Evolutionary conservation across 1,140 invertebrate species (phyloP), one percentile per base, ranked within the genome.

Genomic region (Brachionus calyciflorus): DNA sequence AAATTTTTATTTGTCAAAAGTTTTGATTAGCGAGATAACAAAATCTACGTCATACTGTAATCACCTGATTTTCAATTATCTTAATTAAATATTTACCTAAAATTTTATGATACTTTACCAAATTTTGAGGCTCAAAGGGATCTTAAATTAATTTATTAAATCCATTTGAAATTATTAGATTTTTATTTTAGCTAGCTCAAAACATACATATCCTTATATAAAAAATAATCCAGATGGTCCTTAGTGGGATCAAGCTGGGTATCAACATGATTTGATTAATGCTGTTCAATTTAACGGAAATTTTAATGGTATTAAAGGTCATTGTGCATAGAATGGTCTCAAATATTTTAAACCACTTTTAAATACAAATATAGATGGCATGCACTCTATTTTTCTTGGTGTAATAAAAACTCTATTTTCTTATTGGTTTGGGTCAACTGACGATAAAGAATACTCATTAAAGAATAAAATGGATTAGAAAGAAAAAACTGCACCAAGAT

Each of bases 271-370:
- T n/a, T n/a, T 55, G 26, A 7, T 9, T 55, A 10, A 26, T 55
- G 10, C 7, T 7, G 12, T 2, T 28, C 10, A 24, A 55, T 9
- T 12, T 5, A 26, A 7, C 12, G 17, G 12, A 26, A 28, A 55
- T n/a, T 30, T n/a, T 55, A 55, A 55, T 26, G 53, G 53, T 28
- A 26, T 55, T 26, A 55, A 55, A 55, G 53, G 53, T 55, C 19
- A 3, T 7, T 55, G 53, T 55, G 19, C 26, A 10, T 55, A 26
- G 10, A 7, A 5, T 55, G 26, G 26, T 26, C 26, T 55, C 24
- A 55, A 55, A 55, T 55, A 55, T 55, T 55, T 26, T 26, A 3
- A 55, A 3, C 53, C 53, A n/a, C 7, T 55, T 10, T 24, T 26
- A 3, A 26, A 24, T 26, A 55, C 53, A 9, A 55, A 55, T 17